Evolutionary conservation across 2,797 vertebrate genomes (phyloP).

Genomic region (Sus cebifrons): DNA sequence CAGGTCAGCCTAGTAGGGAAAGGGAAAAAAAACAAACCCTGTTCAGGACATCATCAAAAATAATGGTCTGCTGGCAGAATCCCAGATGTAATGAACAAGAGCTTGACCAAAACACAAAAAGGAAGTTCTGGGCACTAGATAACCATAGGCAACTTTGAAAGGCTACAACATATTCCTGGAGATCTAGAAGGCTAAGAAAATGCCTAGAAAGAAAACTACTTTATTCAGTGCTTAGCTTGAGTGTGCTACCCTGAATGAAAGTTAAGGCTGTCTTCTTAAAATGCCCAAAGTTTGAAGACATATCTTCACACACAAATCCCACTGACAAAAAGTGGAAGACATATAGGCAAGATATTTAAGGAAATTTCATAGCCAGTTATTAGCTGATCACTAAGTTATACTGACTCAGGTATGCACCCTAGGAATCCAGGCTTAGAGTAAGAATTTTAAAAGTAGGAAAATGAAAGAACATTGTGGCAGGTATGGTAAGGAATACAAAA

Average conservation of each 20-base stretch:
- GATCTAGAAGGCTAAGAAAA: background rate
- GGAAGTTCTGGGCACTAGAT: background rate
- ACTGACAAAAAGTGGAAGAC: background rate
- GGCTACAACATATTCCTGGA: background rate
- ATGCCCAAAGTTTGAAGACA: background rate
- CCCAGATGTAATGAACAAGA: background rate
- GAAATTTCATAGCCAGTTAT: background rate
- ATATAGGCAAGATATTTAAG: background rate
- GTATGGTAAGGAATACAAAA: background rate
- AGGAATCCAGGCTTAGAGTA: background rate
- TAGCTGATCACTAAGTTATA: background rate
- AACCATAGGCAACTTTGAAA: background rate
- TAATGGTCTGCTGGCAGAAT: background rate
- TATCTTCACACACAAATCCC: background rate
- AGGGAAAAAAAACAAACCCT: background rate
- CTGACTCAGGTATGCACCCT: background rate
- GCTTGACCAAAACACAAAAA: background rate
- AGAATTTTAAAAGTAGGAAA: conserved; percentile 6
- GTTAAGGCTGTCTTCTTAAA: background rate
- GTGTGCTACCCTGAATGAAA: background rate
- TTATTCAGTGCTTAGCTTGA: background rate
- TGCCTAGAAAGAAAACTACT: background rate
- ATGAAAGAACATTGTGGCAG: background rate
- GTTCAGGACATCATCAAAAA: background rate
- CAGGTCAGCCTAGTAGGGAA: background rate